Evolutionary conservation across 2,113 vertebrate genomes (phyloP).

Genomic region (Picathartes gymnocephalus): DNA sequence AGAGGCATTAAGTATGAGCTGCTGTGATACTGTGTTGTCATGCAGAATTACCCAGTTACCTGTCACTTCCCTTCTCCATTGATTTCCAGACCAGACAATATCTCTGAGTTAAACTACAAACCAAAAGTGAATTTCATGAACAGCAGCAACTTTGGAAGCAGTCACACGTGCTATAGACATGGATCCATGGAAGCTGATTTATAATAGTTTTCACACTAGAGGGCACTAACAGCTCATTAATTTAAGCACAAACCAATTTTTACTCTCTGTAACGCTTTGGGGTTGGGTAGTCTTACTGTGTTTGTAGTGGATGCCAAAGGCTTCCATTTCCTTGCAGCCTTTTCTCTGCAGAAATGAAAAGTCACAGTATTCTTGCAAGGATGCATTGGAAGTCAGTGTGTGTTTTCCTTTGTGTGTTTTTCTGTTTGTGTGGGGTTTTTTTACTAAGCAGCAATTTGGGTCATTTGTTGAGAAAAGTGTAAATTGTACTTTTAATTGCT

Average conservation of each 20-base stretch:
- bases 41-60: not conserved
- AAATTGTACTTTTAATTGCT: not conserved
- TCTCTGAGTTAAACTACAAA: not conserved
- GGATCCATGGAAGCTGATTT: not conserved
- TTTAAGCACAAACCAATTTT: not conserved
- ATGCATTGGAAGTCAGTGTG: not conserved
- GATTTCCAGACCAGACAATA: not conserved
- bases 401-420: not conserved
- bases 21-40: not conserved
- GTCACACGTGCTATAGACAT: not conserved
- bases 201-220: slow-evolving; percentile 53
- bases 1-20: not conserved
- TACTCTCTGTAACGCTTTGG: not conserved
- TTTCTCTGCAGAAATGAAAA: not conserved
- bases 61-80: not conserved
- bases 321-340: not conserved
- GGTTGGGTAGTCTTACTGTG: not conserved
- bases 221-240: slow-evolving; percentile 60
- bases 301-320: not conserved
- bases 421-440: not conserved
- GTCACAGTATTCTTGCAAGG: not conserved
- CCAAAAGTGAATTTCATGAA: not conserved
- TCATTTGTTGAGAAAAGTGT: not conserved
- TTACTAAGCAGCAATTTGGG: not conserved
- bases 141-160: not conserved